phyloP scores from a whole-genome alignment of 2,888 invertebrate genomes.

The Tenodera sinensis region DNA sequence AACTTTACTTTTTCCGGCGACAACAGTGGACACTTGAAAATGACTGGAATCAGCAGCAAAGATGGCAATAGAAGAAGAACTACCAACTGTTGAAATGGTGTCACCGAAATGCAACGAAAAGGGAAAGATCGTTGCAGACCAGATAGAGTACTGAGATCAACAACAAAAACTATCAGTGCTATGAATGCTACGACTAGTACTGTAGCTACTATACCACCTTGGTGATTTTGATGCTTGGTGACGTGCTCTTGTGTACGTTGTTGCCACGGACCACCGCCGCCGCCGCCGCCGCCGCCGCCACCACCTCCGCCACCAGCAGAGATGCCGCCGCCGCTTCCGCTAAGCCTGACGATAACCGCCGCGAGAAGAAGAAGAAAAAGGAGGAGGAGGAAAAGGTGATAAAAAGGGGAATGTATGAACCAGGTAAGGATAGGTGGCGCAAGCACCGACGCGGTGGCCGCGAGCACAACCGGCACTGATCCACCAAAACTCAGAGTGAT shows the following conservation, averaged over 20 bases:
- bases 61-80: background rate
- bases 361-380: background rate
- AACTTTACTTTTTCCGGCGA: background rate
- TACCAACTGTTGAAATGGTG: background rate
- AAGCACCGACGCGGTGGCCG: background rate
- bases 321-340: background rate
- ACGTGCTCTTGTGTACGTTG: background rate
- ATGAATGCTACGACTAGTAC: background rate
- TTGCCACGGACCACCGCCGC: background rate
- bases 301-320: conserved; percentile 1
- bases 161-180: background rate
- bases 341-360: background rate
- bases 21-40: background rate
- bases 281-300: background rate
- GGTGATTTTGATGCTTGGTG: background rate
- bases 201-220: background rate
- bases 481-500: background rate
- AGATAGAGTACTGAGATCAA: background rate
- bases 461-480: background rate
- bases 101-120: background rate
- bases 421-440: background rate
- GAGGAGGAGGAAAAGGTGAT: background rate
- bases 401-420: background rate
- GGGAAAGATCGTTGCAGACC: background rate
- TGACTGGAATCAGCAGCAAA: background rate